Base-by-base conservation (phyloP, 2,113 vertebrate genomes). In the Apteryx owenii region DNA sequence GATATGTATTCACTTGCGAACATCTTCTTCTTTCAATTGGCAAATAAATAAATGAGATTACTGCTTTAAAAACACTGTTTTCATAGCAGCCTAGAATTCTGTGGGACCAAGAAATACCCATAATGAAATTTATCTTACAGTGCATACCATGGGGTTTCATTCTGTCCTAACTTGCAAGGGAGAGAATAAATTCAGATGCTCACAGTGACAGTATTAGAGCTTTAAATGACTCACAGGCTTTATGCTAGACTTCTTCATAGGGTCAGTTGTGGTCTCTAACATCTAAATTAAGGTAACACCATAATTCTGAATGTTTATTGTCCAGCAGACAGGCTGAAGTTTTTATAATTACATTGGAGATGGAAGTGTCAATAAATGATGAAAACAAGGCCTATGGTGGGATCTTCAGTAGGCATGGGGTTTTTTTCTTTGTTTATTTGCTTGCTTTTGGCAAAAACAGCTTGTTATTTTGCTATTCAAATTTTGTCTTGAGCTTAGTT, bases 41-140 rank as follows among this genome's bases (percentile, higher is more conserved):
- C 16, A 56, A 53, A 33, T 12, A 38, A 73, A 28, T 16, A 7
- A 36, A 12, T 54, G 50, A 31, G 28, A 17, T 51, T 40, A 29
- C 60, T 20, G 36, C 40, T 77, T 73, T 48, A 16, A 40, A 44
- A 68, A 28, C 40, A 31, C 10, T 15, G 3, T 58, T 42, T 11
- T 26, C 36, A 28, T 20, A 69, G 29, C 33, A 90, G 38, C 44
- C 50, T 28, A 50, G 58, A 25, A 46, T 36, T 70, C 4, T 33
- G 25, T 2, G 50, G 25, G 19, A 22, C 75, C 50, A 23, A 26
- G 1, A 2, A 68, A 17, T 25, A 2, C 16, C 51, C 2, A 0
- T 69, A 71, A 15, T 1, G 0, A 42, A 51, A 78, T 29, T 11
- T 2, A 1, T 11, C 44, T 29, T 44, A 9, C 9, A 22, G 40